Evolutionary conservation across 1,140 invertebrate genomes (phyloP), one percentile per base, ranked within the genome.

Genomic region (Armadillidium nasatum): DNA sequence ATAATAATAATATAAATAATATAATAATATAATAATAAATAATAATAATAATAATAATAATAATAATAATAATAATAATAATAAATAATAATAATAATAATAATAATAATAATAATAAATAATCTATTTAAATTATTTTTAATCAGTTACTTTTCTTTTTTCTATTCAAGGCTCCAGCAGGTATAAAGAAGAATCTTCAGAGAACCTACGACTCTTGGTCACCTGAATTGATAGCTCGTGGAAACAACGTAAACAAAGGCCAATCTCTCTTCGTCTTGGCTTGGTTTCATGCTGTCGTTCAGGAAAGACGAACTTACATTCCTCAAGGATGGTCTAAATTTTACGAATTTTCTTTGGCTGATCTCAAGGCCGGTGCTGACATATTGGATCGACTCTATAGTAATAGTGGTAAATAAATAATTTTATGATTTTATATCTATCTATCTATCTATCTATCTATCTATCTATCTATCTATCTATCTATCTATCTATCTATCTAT

Each of bases 301-400:
- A 96, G 83, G 95, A 97, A 85, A 87, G 95, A 71, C 86, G 95
- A 77, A 91, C 89, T 78, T 96, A 90, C 83, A 93, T 95, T 80
- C 93, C 92, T 9, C 91, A 92, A 86, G 93, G 92, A 2, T 95
- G 93, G 93, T 91, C 89, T 0, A 93, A 92, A 83, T 92, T 90
- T 83, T 97, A 97, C 84, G 94, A 97, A 82, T 97, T 96, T 85
- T 93, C 90, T 50, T 89, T 92, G 79, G 88, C 91, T 0, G 95
- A 97, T 85, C 85, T 97, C 0, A 87, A 90, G 74, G 91, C 93
- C 6, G 93, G 91, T 0, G 86, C 90, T 67, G 89, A 92, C 74
- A 86, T 95, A 44, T 86, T 94, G 3, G 87, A 90, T 43, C 88
- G 88, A 83, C 82, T 91, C 33, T 87, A 87, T 81, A 76, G 80